These are phyloP conservation scores for Hanleya hanleyi DNA, from an alignment of 2,888 invertebrate species.

Conservation along the genomic window DNA sequence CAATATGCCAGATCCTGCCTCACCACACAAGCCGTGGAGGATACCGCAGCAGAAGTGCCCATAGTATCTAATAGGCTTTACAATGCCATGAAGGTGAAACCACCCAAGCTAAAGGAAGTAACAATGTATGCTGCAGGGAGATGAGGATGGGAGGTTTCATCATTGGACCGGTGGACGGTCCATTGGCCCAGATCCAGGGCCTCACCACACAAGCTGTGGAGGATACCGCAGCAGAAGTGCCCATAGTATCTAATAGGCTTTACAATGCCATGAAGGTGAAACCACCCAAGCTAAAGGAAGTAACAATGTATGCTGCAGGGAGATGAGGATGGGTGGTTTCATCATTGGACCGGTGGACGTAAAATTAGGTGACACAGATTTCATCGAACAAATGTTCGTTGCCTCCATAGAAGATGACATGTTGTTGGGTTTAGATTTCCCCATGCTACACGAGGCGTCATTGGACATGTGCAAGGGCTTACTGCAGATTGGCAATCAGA, in stretches of 20 bases:
- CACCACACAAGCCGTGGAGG: slow-evolving; percentile 16
- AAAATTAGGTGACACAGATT: slow-evolving; percentile 10
- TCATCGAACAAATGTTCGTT: slow-evolving; percentile 25
- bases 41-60: slow-evolving; percentile 38
- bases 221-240: slow-evolving; percentile 36
- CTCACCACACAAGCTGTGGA: slow-evolving; percentile 14
- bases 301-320: slow-evolving; percentile 30
- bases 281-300: slow-evolving; percentile 22
- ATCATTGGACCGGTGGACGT: slow-evolving; percentile 9
- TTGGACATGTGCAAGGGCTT: slow-evolving; percentile 12
- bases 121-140: slow-evolving; percentile 30
- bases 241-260: slow-evolving; percentile 35
- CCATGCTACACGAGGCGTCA: background rate
- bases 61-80: slow-evolving; percentile 35
- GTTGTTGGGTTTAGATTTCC: slow-evolving; percentile 31
- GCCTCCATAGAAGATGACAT: slow-evolving; percentile 36
- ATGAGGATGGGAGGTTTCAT: slow-evolving; percentile 27
- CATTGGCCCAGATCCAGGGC: background rate
- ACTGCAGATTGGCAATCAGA: background rate
- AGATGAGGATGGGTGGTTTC: slow-evolving; percentile 27
- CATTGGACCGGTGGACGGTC: slow-evolving; percentile 3
- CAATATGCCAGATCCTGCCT: too few species aligned
- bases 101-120: slow-evolving; percentile 16
- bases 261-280: slow-evolving; percentile 12
- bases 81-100: slow-evolving; percentile 5